phyloP scores from a whole-genome alignment of 2,888 invertebrate species.

The Serripes groenlandicus region DNA sequence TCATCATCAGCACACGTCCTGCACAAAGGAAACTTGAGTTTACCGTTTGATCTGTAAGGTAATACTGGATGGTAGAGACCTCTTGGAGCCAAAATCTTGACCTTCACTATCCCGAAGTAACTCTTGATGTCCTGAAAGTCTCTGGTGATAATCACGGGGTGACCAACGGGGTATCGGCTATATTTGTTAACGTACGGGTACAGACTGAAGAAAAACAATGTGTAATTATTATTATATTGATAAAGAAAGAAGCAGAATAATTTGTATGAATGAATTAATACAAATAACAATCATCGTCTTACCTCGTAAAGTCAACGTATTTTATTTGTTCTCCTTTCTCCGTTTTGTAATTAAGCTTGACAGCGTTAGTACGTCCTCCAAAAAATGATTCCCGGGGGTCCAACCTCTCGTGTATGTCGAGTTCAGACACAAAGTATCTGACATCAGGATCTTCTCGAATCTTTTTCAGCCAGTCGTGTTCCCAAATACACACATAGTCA shows the following conservation, averaged over 20 bases:
- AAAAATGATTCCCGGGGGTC: constrained; percentile 74
- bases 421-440: not conserved
- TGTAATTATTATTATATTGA: too few species aligned
- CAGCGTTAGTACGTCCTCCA: constrained; percentile 74
- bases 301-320: constrained; percentile 68
- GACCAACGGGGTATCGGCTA: constrained; percentile 69
- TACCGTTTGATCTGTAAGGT: constrained; percentile 73
- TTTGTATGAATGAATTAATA: too few species aligned
- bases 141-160: constrained; percentile 43
- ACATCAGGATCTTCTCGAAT: constrained; percentile 57
- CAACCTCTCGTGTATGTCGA: constrained; percentile 50
- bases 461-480: constrained; percentile 39
- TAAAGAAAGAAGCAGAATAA: too few species aligned
- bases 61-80: constrained; percentile 80
- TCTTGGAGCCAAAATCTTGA: constrained; percentile 62
- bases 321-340: constrained; percentile 56
- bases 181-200: constrained; percentile 77
- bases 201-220: constrained; percentile 30
- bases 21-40: constrained; percentile 84
- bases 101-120: constrained; percentile 55
- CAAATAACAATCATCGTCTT: too few species aligned
- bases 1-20: constrained; percentile 66
- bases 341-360: constrained; percentile 65
- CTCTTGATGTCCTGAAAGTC: constrained; percentile 23
- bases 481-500: constrained; percentile 67